These are phyloP conservation scores for Lamellibrachia luymesi DNA, from an alignment of 1,140 invertebrate genomes.

Conservation along the genomic window DNA sequence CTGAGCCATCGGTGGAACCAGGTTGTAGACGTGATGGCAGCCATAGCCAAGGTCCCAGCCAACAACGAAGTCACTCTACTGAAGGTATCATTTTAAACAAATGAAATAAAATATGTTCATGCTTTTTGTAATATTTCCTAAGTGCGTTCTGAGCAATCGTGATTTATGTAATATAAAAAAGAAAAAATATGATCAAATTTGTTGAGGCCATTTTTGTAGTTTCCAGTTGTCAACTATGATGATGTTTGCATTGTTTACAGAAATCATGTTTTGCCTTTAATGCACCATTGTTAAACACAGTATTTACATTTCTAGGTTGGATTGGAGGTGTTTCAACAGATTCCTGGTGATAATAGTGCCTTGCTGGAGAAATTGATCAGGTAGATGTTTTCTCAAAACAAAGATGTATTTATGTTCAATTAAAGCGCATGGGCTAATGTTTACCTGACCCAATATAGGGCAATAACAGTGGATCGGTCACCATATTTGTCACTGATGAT, in stretches of 20 bases:
- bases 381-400: constrained; percentile 18
- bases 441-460: too few relatives aligned
- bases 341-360: not conserved
- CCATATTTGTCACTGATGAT: too few relatives aligned
- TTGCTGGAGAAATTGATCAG: constrained; percentile 26
- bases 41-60: constrained; percentile 22
- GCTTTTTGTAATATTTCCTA: not conserved
- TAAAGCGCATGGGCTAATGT: too few relatives aligned
- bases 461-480: too few relatives aligned
- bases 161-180: too few relatives aligned
- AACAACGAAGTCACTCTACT: constrained; percentile 24
- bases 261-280: not conserved
- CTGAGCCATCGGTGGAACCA: constrained; percentile 31
- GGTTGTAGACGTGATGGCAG: constrained; percentile 26
- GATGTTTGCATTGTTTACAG: not conserved
- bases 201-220: not conserved
- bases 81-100: constrained; percentile 27
- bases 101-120: not conserved
- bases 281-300: not conserved
- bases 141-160: too few relatives aligned
- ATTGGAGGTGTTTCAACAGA: constrained; percentile 21
- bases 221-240: not conserved
- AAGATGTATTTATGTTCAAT: not conserved
- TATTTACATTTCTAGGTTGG: constrained; percentile 16
- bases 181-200: not conserved